Percentiles rank a stretch among this genome's conserved stretches.
These are phyloP conservation scores for Pterostichus niger DNA, from an alignment of 2,888 invertebrate species.

Conservation along the genomic window DNA sequence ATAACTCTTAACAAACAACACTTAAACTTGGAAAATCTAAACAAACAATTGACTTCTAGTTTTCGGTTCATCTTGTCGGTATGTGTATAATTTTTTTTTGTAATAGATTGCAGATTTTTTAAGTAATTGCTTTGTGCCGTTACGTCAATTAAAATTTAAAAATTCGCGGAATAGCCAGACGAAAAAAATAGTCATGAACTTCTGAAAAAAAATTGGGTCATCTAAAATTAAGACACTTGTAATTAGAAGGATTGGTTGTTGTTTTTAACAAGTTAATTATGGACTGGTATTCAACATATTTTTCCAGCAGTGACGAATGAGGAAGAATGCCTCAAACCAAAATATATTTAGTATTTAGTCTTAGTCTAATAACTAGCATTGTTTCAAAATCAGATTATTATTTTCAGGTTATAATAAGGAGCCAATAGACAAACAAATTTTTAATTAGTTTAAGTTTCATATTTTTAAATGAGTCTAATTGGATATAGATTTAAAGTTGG, in stretches of 20 bases:
- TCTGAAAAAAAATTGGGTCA: conserved; percentile 12
- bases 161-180: conserved; percentile 23
- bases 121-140: conserved; percentile 10
- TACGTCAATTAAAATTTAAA: conserved; percentile 16
- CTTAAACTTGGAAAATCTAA: conserved; percentile 12
- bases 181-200: conserved; percentile 14
- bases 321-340: conserved; percentile 5
- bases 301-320: not conserved
- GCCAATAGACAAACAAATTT: too few relatives aligned
- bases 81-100: not conserved
- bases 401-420: not conserved
- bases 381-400: not conserved
- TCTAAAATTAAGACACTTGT: conserved; percentile 38
- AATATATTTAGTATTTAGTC: not conserved
- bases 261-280: conserved; percentile 42
- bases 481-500: too few relatives aligned
- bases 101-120: conserved; percentile 18
- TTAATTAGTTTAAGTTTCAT: too few relatives aligned
- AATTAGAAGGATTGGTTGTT: conserved; percentile 20
- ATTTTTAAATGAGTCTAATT: too few relatives aligned
- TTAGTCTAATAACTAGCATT: not conserved
- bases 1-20: conserved; percentile 16
- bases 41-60: not conserved
- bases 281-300: conserved; percentile 9
- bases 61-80: conserved; percentile 1